Conservation (phyloP, 35 echinoderm and acorn worm genomes). For the Diadema setosum region DNA sequence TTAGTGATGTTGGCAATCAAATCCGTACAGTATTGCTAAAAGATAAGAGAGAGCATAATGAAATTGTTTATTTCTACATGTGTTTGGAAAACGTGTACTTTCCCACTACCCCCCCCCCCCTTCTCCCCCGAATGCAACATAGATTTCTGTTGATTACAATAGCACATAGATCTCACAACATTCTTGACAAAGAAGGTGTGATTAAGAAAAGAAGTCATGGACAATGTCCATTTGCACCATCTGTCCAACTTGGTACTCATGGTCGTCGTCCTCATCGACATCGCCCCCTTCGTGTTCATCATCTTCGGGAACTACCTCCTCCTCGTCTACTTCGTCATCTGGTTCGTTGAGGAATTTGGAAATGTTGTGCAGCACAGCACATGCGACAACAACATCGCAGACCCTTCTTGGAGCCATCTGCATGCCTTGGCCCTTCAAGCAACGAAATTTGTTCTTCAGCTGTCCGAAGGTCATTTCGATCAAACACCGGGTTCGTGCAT, state of each 20-base stretch:
- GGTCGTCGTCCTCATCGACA: neutral
- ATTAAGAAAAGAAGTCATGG: neutral
- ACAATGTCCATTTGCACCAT: neutral
- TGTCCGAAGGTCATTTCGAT: slow-evolving; percentile 19
- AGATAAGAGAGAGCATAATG: too few species aligned
- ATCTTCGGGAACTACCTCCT: neutral
- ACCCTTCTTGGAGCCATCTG: neutral
- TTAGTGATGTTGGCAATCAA: too few species aligned
- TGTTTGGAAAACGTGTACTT: too few species aligned
- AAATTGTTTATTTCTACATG: too few species aligned
- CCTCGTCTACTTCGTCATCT: neutral
- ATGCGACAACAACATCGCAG: neutral
- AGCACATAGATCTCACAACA: neutral
- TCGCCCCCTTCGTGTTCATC: neutral
- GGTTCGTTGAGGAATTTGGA: neutral
- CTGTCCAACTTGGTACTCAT: neutral
- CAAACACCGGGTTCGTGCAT: neutral
- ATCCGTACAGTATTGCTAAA: too few species aligned
- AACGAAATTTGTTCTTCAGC: neutral
- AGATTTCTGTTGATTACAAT: too few species aligned
- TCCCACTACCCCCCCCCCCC: too few species aligned
- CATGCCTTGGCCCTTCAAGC: neutral
- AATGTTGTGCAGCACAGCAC: neutral
- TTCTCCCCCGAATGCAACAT: too few species aligned
- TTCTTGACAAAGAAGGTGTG: neutral